Base-by-base conservation (phyloP, 2,113 vertebrate genomes). In the Arizona elegans region DNA sequence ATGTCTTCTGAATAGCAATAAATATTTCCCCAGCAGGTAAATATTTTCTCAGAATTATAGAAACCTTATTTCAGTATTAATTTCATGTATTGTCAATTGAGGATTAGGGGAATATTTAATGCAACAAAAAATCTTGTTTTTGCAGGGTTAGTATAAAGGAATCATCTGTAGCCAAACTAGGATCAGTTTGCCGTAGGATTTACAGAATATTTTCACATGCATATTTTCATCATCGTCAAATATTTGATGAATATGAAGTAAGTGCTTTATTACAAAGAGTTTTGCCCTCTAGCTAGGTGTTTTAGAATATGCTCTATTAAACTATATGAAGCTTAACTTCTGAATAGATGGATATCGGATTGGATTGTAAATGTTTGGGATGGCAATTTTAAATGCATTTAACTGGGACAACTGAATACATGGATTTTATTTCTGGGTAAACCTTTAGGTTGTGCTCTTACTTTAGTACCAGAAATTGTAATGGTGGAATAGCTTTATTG, bases 131-230 rank as follows among this genome's bases (percentile, higher is more conserved):
- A 93, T 54, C 88, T 95, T 86, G 33, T 96, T 8, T 95, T 95
- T 97, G 0, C 95, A 99, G 99, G 96, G 99, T 99, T 98, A 99
- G 99, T 98, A 99, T 99, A 98, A 99, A 99, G 97, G 99, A 99
- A 96, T 99, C 99, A 0, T 99, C 99, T 4, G 99, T 99, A 97
- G 99, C 99, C 96, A 99, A 99, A 97, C 97, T 99, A 97, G 99
- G 99, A 97, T 99, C 99, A 0, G 99, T 99, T 87, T 99, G 99
- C 95, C 98, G 99, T 96, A 99, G 99, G 95, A 99, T 99, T 97
- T 99, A 99, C 97, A 98, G 99, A 98, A 99, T 99, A 98, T 99
- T 99, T 97, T 99, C 99, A 94, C 99, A 99, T 26, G 99, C 99
- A 59, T 99, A 99, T 97, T 99, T 99, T 96, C 99, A 99, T 95